Percentiles rank a stretch among this genome's conserved stretches.
Conservation (phyloP, 2,888 invertebrate species). For the Lithophane leautieri region DNA sequence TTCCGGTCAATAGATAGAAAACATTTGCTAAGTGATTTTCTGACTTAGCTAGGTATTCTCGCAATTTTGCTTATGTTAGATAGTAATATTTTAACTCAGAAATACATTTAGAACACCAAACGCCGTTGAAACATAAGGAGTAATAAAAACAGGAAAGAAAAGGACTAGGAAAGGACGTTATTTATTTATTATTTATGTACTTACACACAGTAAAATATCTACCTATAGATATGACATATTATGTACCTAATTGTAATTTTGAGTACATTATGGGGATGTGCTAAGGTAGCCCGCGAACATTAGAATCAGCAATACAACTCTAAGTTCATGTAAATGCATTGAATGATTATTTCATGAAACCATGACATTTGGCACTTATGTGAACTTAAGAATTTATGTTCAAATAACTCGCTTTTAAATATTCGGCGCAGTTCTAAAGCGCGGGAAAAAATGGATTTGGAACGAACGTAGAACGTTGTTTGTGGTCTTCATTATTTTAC, state of each 20-base stretch:
- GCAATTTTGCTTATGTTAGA: constrained; percentile 22
- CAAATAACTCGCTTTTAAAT: constrained; percentile 30
- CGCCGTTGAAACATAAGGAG: background rate
- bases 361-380: too few species aligned
- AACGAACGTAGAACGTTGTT: constrained; percentile 23
- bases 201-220: too few species aligned
- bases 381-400: too few species aligned
- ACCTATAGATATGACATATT: too few species aligned
- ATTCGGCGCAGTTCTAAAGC: constrained; percentile 10
- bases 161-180: background rate
- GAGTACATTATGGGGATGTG: too few species aligned
- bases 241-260: too few species aligned
- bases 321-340: too few species aligned
- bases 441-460: constrained; percentile 42
- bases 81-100: constrained; percentile 34
- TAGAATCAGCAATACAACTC: too few species aligned
- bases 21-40: constrained; percentile 63
- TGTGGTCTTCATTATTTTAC: constrained; percentile 27
- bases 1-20: constrained; percentile 64
- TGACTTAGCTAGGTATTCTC: constrained; percentile 31
- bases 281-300: too few species aligned
- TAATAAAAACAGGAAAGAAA: constrained; percentile 20
- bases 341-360: too few species aligned
- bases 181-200: too few species aligned
- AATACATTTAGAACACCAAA: constrained; percentile 31